Conservation (phyloP, 2,113 vertebrate genomes). For the Callipepla squamata region DNA sequence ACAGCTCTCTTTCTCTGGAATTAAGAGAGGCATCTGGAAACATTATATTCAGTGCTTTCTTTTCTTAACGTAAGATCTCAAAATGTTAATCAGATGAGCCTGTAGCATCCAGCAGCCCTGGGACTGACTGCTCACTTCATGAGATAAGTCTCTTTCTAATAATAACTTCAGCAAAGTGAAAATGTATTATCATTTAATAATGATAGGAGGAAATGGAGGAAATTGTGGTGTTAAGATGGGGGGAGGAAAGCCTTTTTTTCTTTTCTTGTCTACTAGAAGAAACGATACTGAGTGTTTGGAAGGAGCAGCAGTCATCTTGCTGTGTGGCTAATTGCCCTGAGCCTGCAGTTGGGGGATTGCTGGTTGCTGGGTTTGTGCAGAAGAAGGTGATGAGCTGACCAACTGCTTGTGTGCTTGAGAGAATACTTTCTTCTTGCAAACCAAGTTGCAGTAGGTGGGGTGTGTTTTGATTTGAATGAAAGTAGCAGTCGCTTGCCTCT, state of each 20-base stretch:
- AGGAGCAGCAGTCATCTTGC: fast-evolving
- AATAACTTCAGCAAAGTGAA: background rate
- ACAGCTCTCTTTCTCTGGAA: background rate
- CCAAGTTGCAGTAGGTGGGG: background rate
- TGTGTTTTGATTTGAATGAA: background rate
- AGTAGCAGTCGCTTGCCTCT: background rate
- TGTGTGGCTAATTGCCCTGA: fast-evolving
- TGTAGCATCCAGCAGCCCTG: background rate
- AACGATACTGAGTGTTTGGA: fast-evolving
- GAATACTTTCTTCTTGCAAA: background rate
- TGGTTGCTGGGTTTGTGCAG: background rate
- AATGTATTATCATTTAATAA: background rate
- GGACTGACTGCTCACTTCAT: background rate
- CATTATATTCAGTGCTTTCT: background rate
- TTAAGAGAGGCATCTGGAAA: background rate
- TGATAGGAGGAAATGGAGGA: background rate
- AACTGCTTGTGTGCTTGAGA: background rate
- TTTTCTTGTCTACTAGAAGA: background rate
- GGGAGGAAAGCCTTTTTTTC: background rate
- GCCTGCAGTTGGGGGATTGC: background rate
- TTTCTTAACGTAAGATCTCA: background rate
- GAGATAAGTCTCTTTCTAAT: background rate
- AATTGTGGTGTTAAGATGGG: fast-evolving
- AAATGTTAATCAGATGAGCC: background rate
- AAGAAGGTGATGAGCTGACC: background rate